phyloP scores from a whole-genome alignment of 2,888 invertebrate genomes.

The Ormyrus thymus region DNA sequence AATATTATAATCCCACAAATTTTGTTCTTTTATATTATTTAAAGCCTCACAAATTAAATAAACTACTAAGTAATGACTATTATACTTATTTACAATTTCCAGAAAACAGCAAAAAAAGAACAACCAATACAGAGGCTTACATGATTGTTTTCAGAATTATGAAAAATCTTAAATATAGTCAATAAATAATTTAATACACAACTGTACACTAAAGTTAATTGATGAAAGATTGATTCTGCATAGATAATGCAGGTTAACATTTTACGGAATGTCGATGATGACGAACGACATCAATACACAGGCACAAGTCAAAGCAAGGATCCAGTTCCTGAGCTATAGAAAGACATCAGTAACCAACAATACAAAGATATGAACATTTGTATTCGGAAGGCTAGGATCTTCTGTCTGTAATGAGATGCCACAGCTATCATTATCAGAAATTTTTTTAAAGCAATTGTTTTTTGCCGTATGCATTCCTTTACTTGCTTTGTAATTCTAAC shows the following conservation, averaged over 20 bases:
- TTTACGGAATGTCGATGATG: slow-evolving; percentile 39
- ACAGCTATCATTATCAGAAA: slow-evolving; percentile 38
- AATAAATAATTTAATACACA: slow-evolving; percentile 46
- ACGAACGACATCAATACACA: slow-evolving; percentile 26
- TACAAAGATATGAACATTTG: slow-evolving; percentile 31
- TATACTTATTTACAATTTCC: slow-evolving; percentile 33
- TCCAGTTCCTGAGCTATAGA: slow-evolving; percentile 44
- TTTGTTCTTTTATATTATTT: slow-evolving; percentile 1
- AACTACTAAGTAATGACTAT: neutral
- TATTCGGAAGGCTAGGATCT: slow-evolving; percentile 38
- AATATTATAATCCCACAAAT: slow-evolving; percentile 14
- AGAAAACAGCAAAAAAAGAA: neutral
- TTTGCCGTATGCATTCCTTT: slow-evolving; percentile 25
- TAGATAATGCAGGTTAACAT: slow-evolving; percentile 24
- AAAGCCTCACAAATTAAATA: slow-evolving; percentile 10
- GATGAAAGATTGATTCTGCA: slow-evolving; percentile 32
- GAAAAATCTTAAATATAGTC: slow-evolving; percentile 16
- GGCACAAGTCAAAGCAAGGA: slow-evolving; percentile 38
- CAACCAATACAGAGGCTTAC: neutral
- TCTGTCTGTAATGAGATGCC: slow-evolving; percentile 51
- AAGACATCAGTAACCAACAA: slow-evolving; percentile 35
- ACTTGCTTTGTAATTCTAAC: slow-evolving; percentile 49
- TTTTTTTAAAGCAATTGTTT: slow-evolving; percentile 19
- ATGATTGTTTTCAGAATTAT: neutral
- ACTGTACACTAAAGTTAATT: slow-evolving; percentile 40